These are phyloP conservation scores for Gnatocerus cornutus DNA, from an alignment of 2,888 invertebrate genomes.

Conservation along the genomic window DNA sequence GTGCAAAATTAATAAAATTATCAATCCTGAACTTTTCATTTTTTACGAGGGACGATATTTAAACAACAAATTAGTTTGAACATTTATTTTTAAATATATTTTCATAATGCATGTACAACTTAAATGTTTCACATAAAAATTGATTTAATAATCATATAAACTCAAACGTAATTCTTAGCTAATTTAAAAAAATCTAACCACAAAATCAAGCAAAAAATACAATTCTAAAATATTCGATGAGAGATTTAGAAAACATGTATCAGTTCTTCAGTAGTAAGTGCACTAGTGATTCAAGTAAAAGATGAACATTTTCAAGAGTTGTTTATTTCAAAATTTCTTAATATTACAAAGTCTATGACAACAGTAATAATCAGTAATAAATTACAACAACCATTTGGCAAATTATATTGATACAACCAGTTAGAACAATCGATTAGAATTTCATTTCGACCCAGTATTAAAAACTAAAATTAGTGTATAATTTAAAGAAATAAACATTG, in stretches of 20 bases:
- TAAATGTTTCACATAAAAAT: too few species aligned
- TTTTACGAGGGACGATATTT: too few species aligned
- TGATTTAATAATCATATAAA: too few species aligned
- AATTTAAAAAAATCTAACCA: too few species aligned
- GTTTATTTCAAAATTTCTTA: slow-evolving; percentile 57
- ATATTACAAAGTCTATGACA: slow-evolving; percentile 60
- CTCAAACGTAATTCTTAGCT: too few species aligned
- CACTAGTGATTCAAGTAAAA: slow-evolving; percentile 2
- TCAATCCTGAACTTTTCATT: too few species aligned
- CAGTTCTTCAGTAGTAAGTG: not conserved
- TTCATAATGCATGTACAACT: too few species aligned
- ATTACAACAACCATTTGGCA: slow-evolving; percentile 61
- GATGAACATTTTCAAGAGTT: slow-evolving; percentile 37
- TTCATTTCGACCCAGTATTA: slow-evolving; percentile 32
- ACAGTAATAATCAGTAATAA: slow-evolving; percentile 62
- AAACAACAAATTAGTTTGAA: too few species aligned
- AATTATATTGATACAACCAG: slow-evolving; percentile 52
- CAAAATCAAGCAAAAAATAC: not conserved
- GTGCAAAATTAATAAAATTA: too few species aligned
- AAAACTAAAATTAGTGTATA: slow-evolving; percentile 52
- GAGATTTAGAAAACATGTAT: not conserved
- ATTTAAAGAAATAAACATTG: slow-evolving; percentile 52
- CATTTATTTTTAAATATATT: too few species aligned
- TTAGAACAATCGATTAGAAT: slow-evolving; percentile 54
- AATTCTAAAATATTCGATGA: too few species aligned